Conservation (phyloP, 2,113 vertebrate genomes). For the Lepus americanus region DNA sequence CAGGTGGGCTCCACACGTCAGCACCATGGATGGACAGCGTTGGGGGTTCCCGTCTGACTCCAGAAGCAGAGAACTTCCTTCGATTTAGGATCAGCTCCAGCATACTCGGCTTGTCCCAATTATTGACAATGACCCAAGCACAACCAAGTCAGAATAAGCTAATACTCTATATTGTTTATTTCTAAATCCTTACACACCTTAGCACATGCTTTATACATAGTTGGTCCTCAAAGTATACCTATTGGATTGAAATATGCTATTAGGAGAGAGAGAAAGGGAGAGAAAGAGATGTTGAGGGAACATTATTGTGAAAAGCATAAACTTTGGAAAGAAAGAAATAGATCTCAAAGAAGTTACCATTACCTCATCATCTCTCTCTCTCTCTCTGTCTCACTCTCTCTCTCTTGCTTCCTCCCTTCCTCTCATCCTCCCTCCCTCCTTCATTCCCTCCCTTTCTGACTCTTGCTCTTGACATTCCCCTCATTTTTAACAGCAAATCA, state of each 20-base stretch:
- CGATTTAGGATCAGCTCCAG: background rate
- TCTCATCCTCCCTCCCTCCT: no score
- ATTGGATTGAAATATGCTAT: background rate
- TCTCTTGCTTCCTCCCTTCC: background rate
- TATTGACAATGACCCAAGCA: background rate
- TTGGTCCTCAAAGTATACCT: background rate
- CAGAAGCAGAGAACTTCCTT: background rate
- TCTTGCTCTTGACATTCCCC: background rate
- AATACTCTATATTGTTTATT: background rate
- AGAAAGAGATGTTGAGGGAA: background rate
- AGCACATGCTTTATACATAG: background rate
- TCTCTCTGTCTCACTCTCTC: background rate
- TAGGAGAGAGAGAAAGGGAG: background rate
- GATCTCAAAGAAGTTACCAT: constrained; percentile 1
- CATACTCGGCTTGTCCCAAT: background rate
- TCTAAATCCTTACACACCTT: background rate
- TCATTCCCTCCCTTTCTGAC: background rate
- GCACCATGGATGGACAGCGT: background rate
- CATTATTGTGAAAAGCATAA: background rate
- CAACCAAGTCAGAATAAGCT: no score
- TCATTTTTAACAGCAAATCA: constrained; percentile 66
- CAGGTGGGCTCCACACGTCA: background rate
- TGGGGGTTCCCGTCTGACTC: no score
- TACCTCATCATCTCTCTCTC: background rate
- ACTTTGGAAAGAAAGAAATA: constrained; percentile 38